Conservation (phyloP, 37 sponge, comb jelly and placozoan species). For the Hormiphora californensis region DNA sequence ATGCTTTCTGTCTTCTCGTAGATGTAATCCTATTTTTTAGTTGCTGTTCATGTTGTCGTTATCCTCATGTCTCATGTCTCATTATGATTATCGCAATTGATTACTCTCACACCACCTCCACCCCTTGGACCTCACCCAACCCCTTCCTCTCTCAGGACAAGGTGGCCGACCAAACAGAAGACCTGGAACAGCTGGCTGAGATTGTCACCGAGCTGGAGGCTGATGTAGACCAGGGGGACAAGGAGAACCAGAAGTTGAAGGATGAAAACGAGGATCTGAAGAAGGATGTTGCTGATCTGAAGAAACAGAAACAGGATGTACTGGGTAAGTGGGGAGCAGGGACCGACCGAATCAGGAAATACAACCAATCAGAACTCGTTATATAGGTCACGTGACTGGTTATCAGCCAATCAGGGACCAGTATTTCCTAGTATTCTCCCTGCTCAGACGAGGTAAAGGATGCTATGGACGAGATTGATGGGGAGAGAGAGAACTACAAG, state of each 20-base stretch:
- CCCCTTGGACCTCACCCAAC: no score
- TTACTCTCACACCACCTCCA: no score
- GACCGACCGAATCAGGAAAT: no score
- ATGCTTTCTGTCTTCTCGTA: background rate
- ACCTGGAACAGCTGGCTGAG: background rate
- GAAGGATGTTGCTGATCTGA: background rate
- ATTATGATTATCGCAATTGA: no score
- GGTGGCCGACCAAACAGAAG: background rate
- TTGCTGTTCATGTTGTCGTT: background rate
- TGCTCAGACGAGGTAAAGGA: slow-evolving; percentile 7
- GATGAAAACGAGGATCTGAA: slow-evolving; percentile 36
- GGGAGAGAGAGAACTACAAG: slow-evolving; percentile 21
- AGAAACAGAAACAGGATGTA: background rate
- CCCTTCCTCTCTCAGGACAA: background rate
- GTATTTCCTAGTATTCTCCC: background rate
- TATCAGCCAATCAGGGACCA: no score
- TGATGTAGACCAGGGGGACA: background rate
- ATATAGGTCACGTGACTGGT: no score
- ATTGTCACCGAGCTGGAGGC: background rate
- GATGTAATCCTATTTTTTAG: background rate
- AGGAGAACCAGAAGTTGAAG: background rate
- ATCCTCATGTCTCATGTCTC: no score
- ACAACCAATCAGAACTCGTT: no score
- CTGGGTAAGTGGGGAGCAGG: no score
- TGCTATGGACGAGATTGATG: slow-evolving; percentile 19